Percentiles rank a stretch among this genome's conserved stretches.
phyloP scores from a whole-genome alignment of 2,113 vertebrate genomes.

The Ranitomeya variabilis region DNA sequence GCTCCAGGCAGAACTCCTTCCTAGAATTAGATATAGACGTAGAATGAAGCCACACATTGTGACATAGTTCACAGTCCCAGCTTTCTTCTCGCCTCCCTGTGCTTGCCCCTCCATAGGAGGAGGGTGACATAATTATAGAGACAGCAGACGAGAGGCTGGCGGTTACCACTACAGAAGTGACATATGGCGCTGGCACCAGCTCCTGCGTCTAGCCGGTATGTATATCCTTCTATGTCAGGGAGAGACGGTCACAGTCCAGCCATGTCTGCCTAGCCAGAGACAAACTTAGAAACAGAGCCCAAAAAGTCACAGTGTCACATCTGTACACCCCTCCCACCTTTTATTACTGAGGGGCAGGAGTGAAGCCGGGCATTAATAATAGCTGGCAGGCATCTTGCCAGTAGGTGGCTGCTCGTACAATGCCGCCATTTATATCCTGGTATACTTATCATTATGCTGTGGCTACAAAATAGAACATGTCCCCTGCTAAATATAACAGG shows the following conservation, averaged over 20 bases:
- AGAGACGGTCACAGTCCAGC: not conserved
- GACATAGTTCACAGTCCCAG: not conserved
- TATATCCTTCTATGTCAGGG: not conserved
- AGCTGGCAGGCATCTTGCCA: not conserved
- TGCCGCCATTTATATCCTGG: not conserved
- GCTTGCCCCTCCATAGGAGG: not conserved
- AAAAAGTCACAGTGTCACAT: not conserved
- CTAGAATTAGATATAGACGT: no score
- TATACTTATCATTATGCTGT: not conserved
- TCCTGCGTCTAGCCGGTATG: not conserved
- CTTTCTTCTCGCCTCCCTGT: not conserved
- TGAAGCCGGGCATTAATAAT: not conserved
- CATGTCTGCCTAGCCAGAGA: not conserved
- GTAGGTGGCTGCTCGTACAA: not conserved
- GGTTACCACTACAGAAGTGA: conserved; percentile 2
- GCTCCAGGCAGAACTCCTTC: no score
- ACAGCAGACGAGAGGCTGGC: not conserved
- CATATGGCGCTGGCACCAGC: not conserved
- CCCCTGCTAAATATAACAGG: not conserved
- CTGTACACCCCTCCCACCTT: not conserved
- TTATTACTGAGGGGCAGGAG: not conserved
- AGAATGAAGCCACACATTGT: not conserved
- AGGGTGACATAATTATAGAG: not conserved
- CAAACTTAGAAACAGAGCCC: not conserved
- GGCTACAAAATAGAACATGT: not conserved